These are phyloP conservation scores for Cynocephalus volans DNA, from an alignment of 2,113 vertebrate species.

Conservation along the genomic window DNA sequence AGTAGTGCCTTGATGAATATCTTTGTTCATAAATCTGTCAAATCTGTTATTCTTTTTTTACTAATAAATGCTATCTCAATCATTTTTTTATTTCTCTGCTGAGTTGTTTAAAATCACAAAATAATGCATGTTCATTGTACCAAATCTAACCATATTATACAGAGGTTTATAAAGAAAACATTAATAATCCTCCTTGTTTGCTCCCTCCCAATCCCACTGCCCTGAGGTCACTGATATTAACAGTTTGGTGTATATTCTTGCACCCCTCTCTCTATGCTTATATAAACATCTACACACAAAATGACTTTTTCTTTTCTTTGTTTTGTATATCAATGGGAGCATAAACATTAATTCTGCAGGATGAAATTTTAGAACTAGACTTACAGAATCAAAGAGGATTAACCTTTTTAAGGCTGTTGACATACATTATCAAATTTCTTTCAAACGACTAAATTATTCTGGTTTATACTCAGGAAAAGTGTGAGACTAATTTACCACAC, in stretches of 20 bases:
- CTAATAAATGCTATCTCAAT: constrained; percentile 51
- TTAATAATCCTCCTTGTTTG: constrained; percentile 55
- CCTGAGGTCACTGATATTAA: constrained; percentile 61
- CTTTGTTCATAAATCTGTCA: constrained; percentile 62
- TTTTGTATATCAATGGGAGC: constrained; percentile 66
- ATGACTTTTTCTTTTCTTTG: constrained; percentile 67
- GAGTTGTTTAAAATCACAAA: constrained; percentile 64
- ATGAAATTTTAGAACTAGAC: constrained; percentile 61
- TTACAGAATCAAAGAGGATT: constrained; percentile 67
- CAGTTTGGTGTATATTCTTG: constrained; percentile 51
- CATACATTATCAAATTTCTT: constrained; percentile 68
- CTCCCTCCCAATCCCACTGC: not conserved
- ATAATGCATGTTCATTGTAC: constrained; percentile 53
- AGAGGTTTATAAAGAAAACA: constrained; percentile 67
- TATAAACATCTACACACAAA: constrained; percentile 68
- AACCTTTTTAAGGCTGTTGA: constrained; percentile 58
- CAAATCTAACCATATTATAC: constrained; percentile 57
- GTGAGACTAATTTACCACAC: constrained; percentile 56
- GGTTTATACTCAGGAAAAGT: constrained; percentile 56
- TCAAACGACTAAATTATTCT: constrained; percentile 56
- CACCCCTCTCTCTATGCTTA: constrained; percentile 43
- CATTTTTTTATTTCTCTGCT: constrained; percentile 66
- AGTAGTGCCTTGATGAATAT: constrained; percentile 50
- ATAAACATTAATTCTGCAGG: constrained; percentile 67
- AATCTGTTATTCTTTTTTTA: constrained; percentile 63